Conservation (phyloP, 2,888 invertebrate species). For the Brachylomia viminalis region DNA sequence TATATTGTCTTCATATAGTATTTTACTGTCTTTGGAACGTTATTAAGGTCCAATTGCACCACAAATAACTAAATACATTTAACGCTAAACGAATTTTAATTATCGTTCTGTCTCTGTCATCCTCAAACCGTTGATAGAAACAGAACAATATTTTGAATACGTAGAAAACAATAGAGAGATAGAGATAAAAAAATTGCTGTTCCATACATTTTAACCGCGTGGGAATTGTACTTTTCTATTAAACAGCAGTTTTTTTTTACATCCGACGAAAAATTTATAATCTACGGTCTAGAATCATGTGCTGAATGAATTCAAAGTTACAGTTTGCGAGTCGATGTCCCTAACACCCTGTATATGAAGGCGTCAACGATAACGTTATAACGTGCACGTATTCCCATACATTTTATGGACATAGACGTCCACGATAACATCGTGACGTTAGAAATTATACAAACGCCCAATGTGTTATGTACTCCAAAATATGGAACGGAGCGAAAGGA, state of each 20-base stretch:
- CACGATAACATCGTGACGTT: neutral
- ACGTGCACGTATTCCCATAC: neutral
- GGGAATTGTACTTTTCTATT: too few species aligned
- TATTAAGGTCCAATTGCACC: too few species aligned
- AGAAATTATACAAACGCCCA: neutral
- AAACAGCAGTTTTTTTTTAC: too few species aligned
- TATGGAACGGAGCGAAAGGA: slow-evolving; percentile 16
- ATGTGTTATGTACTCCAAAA: neutral
- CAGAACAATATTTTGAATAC: neutral
- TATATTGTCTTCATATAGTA: neutral
- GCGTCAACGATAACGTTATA: neutral
- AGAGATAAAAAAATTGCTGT: too few species aligned
- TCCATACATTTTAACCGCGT: too few species aligned
- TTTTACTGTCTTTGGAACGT: neutral
- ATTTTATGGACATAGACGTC: neutral
- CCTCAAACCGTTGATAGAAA: neutral
- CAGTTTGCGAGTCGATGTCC: too few species aligned
- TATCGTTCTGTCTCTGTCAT: neutral
- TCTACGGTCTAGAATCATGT: too few species aligned
- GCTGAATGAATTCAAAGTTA: too few species aligned
- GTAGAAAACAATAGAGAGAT: neutral
- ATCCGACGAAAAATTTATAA: too few species aligned
- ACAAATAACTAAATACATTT: too few species aligned
- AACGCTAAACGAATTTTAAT: neutral
- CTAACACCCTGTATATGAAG: neutral